Conservation (phyloP, 2,113 vertebrate genomes). For the Thamnaconus septentrionalis region DNA sequence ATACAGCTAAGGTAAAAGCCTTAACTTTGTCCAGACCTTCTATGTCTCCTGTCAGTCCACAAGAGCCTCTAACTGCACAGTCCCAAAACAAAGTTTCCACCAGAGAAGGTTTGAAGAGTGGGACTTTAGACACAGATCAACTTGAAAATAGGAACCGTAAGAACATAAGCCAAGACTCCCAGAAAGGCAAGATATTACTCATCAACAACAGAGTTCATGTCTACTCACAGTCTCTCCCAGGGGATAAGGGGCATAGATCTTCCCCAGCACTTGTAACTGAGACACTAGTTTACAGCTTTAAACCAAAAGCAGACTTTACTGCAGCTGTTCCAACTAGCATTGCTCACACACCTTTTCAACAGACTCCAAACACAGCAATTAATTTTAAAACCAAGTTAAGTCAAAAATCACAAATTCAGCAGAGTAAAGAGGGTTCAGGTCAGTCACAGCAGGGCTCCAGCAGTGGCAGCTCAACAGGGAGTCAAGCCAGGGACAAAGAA, state of each 20-base stretch:
- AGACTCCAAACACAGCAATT: no score
- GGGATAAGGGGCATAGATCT: conserved; percentile 7
- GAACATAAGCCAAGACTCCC: background rate
- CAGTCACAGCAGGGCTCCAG: conserved; percentile 43
- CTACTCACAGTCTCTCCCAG: conserved; percentile 19
- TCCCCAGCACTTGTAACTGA: conserved; percentile 7
- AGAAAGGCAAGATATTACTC: conserved; percentile 33
- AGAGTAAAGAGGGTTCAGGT: conserved; percentile 10
- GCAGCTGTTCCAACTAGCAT: no score
- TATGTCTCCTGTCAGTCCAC: background rate
- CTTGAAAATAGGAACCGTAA: conserved; percentile 23
- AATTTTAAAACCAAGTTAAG: no score
- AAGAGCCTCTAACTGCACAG: conserved; percentile 7
- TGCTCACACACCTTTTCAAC: no score
- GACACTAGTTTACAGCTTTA: no score
- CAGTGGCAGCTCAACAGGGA: conserved; percentile 38
- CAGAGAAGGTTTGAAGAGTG: conserved; percentile 7
- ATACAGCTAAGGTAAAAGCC: conserved; percentile 1
- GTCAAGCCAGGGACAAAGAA: conserved; percentile 17
- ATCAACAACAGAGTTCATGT: conserved; percentile 53
- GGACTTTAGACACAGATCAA: conserved; percentile 21
- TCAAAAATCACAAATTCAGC: background rate
- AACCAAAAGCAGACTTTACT: no score
- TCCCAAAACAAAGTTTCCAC: conserved; percentile 25
- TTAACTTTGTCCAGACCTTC: conserved; percentile 3